phyloP scores from a whole-genome alignment of 2,113 vertebrate species.

The Tragelaphus buxtoni region DNA sequence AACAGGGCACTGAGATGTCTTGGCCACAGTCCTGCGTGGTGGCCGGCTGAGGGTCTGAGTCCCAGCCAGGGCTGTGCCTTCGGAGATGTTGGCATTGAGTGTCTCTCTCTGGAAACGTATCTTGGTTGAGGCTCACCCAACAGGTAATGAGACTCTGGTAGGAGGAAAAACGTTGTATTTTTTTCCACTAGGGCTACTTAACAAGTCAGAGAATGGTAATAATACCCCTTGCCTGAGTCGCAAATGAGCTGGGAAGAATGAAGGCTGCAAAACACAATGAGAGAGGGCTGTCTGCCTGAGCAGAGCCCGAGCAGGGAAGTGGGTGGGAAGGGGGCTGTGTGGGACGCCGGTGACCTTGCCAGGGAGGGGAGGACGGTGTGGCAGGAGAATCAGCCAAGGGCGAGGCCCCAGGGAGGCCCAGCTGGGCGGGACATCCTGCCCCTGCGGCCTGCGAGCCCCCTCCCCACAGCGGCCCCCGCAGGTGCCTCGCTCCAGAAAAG shows the following conservation, averaged over 20 bases:
- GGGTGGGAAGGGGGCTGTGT: not conserved
- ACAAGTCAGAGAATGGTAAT: not conserved
- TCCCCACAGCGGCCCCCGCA: not conserved
- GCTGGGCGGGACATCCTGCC: not conserved
- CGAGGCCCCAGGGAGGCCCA: not conserved
- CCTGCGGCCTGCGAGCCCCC: not conserved
- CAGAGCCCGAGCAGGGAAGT: not conserved
- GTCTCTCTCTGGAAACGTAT: conserved; percentile 35
- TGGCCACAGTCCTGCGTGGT: fast-evolving
- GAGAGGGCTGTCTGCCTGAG: not conserved
- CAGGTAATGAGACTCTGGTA: conserved; percentile 55
- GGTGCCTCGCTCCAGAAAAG: not conserved
- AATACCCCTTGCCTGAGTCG: not conserved
- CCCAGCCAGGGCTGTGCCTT: not conserved
- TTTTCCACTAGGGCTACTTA: conserved; percentile 3
- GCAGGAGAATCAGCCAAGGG: not conserved
- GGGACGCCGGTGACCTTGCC: not conserved
- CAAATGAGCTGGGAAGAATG: not conserved
- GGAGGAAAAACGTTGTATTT: conserved; percentile 41
- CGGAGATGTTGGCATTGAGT: not conserved
- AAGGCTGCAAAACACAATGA: not conserved
- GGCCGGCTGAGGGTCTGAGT: not conserved
- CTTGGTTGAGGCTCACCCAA: conserved; percentile 22
- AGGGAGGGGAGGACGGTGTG: not conserved
- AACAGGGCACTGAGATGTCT: not conserved